Evolutionary conservation across 2,888 invertebrate species (phyloP).

Genomic region (Terebella lapidaria): DNA sequence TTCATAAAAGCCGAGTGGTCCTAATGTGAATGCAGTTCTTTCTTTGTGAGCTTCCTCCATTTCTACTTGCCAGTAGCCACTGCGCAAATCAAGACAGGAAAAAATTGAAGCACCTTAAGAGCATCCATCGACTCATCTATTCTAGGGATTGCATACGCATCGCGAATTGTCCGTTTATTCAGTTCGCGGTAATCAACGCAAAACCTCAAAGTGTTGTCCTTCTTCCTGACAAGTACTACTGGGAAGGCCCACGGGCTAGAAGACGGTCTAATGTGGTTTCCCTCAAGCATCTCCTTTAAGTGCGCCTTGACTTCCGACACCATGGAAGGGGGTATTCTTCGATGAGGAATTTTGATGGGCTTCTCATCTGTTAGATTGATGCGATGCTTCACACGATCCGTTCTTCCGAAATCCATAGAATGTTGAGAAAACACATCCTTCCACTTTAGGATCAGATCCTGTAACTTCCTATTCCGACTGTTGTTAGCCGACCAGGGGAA

Average conservation of each 20-base stretch:
- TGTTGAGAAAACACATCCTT: slow-evolving; percentile 4
- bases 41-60: slow-evolving; percentile 2
- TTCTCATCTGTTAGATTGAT: background rate
- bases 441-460: background rate
- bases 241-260: background rate
- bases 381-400: background rate
- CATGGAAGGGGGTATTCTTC: background rate
- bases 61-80: background rate
- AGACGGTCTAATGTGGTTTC: background rate
- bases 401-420: slow-evolving; percentile 1
- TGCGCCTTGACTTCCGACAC: background rate
- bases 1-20: background rate
- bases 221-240: background rate
- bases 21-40: slow-evolving; percentile 5
- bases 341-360: background rate
- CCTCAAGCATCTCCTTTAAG: background rate
- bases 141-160: too few species aligned
- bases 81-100: too few species aligned
- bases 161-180: too few species aligned
- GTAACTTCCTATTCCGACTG: background rate
- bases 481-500: too few species aligned
- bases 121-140: too few species aligned
- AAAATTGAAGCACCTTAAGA: too few species aligned
- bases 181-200: too few species aligned
- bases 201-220: too few species aligned